Percentiles rank a stretch among this genome's conserved stretches.
These are phyloP conservation scores for Eristalis arbustorum DNA, from an alignment of 2,888 invertebrate species.

Conservation along the genomic window DNA sequence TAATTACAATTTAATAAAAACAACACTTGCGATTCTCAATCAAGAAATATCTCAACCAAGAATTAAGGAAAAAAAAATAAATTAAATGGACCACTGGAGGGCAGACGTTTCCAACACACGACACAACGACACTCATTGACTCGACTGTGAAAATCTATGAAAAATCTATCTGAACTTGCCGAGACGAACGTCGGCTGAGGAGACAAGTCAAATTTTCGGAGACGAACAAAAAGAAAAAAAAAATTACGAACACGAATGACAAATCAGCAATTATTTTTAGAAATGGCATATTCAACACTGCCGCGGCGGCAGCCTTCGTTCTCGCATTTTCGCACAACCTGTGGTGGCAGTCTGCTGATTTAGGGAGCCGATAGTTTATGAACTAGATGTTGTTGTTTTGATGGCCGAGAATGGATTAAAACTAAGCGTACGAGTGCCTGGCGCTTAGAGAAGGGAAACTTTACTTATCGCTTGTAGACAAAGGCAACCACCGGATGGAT, in stretches of 20 bases:
- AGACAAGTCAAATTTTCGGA: slow-evolving; percentile 57
- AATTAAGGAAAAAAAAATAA: background rate
- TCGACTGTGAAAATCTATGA: slow-evolving; percentile 35
- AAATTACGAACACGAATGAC: slow-evolving; percentile 47
- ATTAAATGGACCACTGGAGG: slow-evolving; percentile 9
- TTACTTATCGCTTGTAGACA: background rate
- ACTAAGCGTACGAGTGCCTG: background rate
- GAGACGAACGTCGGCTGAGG: slow-evolving; percentile 26
- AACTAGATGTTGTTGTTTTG: background rate
- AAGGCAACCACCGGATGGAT: background rate
- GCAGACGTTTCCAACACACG: background rate
- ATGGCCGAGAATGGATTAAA: background rate
- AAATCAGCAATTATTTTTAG: slow-evolving; percentile 70
- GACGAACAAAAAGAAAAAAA: too few relatives aligned
- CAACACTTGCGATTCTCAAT: background rate
- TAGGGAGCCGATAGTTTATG: background rate
- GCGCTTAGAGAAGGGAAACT: background rate
- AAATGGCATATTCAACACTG: slow-evolving; percentile 60
- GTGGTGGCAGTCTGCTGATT: background rate
- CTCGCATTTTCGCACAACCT: slow-evolving; percentile 1
- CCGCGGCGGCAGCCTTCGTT: slow-evolving; percentile 17
- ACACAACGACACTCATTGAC: slow-evolving; percentile 15
- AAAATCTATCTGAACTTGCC: slow-evolving; percentile 44
- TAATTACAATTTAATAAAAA: background rate
- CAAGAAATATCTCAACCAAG: background rate